phyloP scores from a whole-genome alignment of 2,888 invertebrate species.

The Physocephala rufipes region DNA sequence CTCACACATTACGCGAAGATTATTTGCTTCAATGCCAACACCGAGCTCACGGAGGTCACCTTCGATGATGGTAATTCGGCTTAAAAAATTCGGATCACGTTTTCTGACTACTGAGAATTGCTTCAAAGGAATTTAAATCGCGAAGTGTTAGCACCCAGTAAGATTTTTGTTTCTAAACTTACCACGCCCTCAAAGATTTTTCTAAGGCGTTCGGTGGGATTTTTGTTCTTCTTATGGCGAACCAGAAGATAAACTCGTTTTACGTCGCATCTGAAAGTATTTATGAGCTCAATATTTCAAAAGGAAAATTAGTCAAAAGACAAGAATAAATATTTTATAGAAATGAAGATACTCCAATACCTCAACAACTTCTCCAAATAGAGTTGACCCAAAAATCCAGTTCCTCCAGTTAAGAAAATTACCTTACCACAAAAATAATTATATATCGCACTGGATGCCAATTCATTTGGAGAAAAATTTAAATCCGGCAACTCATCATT shows the following conservation, averaged over 20 bases:
- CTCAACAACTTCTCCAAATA: slow-evolving; percentile 51
- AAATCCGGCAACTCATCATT: background rate
- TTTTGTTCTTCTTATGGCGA: slow-evolving; percentile 45
- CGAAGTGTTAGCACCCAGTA: too few relatives aligned
- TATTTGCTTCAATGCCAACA: slow-evolving; percentile 46
- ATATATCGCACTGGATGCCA: slow-evolving; percentile 44
- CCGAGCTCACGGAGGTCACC: slow-evolving; percentile 47
- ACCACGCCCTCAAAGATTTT: slow-evolving; percentile 43
- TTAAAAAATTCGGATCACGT: slow-evolving; percentile 43
- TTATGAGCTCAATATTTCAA: too few relatives aligned
- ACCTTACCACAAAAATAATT: slow-evolving; percentile 48
- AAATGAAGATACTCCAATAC: slow-evolving; percentile 32
- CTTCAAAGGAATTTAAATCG: slow-evolving; percentile 23
- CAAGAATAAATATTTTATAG: too few relatives aligned
- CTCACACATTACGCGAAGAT: slow-evolving; percentile 43
- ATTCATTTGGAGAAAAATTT: slow-evolving; percentile 14
- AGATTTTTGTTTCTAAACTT: too few relatives aligned
- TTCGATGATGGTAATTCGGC: slow-evolving; percentile 48
- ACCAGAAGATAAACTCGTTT: slow-evolving; percentile 45
- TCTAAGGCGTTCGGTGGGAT: slow-evolving; percentile 42
- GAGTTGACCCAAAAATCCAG: slow-evolving; percentile 51
- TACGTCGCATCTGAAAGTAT: slow-evolving; percentile 44
- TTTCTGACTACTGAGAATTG: slow-evolving; percentile 39
- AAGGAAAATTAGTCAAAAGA: too few relatives aligned
- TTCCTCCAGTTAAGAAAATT: slow-evolving; percentile 50